These are phyloP conservation scores for Orthosia incerta DNA, from an alignment of 2,888 invertebrate genomes.

Conservation along the genomic window DNA sequence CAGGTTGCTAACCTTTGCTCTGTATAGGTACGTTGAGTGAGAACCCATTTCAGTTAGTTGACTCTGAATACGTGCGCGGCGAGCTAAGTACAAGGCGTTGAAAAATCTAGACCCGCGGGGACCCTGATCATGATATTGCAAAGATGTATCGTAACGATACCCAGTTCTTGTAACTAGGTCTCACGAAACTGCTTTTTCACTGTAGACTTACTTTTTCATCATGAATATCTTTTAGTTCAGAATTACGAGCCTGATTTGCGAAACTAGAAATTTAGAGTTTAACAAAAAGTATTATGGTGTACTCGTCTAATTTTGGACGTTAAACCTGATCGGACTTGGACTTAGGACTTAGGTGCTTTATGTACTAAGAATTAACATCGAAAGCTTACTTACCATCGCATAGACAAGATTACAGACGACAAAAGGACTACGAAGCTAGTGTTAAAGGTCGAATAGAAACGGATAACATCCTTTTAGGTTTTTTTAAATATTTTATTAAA, in stretches of 20 bases:
- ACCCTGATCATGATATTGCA: slow-evolving; percentile 61
- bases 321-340: too few species aligned
- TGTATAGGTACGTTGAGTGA: slow-evolving; percentile 56
- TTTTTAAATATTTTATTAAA: neutral
- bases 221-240: slow-evolving; percentile 8
- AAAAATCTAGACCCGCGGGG: slow-evolving; percentile 52
- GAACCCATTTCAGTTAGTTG: slow-evolving; percentile 69
- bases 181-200: slow-evolving; percentile 9
- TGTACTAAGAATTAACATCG: too few species aligned
- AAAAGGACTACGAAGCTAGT: neutral
- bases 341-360: too few species aligned
- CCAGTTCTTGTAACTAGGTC: slow-evolving; percentile 23
- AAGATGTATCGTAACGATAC: slow-evolving; percentile 46
- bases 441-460: neutral
- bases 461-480: neutral
- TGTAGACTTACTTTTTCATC: slow-evolving; percentile 11
- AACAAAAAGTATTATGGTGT: neutral
- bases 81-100: slow-evolving; percentile 42
- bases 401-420: neutral
- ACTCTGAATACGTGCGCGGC: slow-evolving; percentile 63
- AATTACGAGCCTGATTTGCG: neutral
- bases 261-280: neutral
- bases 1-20: slow-evolving; percentile 60
- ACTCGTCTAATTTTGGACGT: neutral
- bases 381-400: too few species aligned